phyloP scores from a whole-genome alignment of 2,113 vertebrate genomes.

The Turdus rufiventris region DNA sequence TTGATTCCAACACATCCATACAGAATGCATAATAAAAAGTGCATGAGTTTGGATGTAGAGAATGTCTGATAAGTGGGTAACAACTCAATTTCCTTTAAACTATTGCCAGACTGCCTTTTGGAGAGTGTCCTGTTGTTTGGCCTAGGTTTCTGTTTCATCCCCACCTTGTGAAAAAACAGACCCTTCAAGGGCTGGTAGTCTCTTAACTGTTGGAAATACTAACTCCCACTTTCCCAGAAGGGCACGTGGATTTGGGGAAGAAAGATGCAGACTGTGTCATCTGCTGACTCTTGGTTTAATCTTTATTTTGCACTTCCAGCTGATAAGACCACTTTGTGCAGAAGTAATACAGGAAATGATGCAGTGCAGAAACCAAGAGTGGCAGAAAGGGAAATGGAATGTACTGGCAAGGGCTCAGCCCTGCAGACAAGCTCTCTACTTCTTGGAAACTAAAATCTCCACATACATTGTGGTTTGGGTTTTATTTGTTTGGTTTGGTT shows the following conservation, averaged over 20 bases:
- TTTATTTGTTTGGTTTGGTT: neutral
- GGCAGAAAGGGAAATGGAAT: constrained; percentile 64
- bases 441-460: constrained; percentile 1
- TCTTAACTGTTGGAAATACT: neutral
- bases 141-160: neutral
- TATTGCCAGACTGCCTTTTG: neutral
- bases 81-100: neutral
- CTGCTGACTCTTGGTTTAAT: constrained; percentile 68
- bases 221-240: constrained; percentile 8
- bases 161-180: neutral
- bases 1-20: neutral
- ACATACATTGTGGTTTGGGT: neutral
- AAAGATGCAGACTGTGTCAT: neutral
- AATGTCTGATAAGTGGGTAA: neutral
- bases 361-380: constrained; percentile 62
- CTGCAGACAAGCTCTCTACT: neutral
- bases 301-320: constrained; percentile 72
- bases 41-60: neutral
- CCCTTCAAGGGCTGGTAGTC: neutral
- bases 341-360: constrained; percentile 73
- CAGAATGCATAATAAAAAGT: neutral
- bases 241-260: constrained; percentile 48
- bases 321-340: constrained; percentile 73
- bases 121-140: neutral
- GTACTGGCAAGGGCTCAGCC: constrained; percentile 46